phyloP scores from a whole-genome alignment of 2,888 invertebrate species.

The Limnephilus auricula region DNA sequence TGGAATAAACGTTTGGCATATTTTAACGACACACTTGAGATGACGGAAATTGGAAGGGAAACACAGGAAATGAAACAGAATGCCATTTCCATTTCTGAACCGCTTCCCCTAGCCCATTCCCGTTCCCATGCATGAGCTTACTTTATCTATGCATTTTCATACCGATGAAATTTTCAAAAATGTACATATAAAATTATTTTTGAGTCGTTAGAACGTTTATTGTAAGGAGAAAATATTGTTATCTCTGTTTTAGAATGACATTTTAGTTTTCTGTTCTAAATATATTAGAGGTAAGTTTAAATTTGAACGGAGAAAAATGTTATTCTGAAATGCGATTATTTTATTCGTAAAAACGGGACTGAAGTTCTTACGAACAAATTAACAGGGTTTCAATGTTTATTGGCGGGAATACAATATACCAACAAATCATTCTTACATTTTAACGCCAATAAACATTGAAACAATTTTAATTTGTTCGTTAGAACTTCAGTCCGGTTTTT shows the following conservation, averaged over 20 bases:
- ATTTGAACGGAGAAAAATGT: no score
- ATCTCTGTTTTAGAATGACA: background rate
- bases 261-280: background rate
- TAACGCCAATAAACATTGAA: no score
- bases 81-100: slow-evolving; percentile 35
- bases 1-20: slow-evolving; percentile 14
- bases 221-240: background rate
- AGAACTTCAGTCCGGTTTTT: no score
- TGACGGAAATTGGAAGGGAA: slow-evolving; percentile 14
- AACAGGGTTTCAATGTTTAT: no score
- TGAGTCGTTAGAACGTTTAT: background rate
- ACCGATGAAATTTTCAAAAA: background rate
- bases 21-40: slow-evolving; percentile 45
- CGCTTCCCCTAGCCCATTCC: background rate
- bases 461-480: no score
- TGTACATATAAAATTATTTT: background rate
- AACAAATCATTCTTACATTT: no score
- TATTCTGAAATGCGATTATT: no score
- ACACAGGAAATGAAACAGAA: slow-evolving; percentile 45
- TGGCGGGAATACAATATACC: no score
- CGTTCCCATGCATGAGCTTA: background rate
- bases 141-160: background rate
- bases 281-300: background rate
- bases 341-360: no score
- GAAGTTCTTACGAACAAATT: no score